Conservation (phyloP, 2,797 vertebrate genomes). For the Epinephelus awoara region DNA sequence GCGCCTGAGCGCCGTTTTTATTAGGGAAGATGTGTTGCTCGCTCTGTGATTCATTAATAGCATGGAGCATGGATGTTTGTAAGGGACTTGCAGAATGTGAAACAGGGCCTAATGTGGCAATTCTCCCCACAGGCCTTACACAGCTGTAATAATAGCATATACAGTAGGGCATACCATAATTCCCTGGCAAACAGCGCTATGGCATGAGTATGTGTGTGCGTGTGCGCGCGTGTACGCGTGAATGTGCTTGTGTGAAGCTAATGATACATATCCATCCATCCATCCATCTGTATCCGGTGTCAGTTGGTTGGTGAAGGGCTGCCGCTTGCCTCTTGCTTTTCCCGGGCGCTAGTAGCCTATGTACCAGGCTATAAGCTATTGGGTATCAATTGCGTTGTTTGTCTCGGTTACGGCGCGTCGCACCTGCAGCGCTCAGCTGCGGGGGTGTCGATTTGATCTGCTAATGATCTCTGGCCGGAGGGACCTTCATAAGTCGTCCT, state of each 20-base stretch:
- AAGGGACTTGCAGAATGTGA: conserved; percentile 10
- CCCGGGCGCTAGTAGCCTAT: conserved; percentile 1
- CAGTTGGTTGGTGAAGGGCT: conserved; percentile 27
- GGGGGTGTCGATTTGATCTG: conserved; percentile 49
- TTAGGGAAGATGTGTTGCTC: conserved; percentile 40
- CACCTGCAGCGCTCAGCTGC: conserved; percentile 60
- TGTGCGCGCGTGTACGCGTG: conserved; percentile 1
- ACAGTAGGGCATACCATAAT: conserved; percentile 57
- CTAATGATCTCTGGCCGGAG: conserved; percentile 48
- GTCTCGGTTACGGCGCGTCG: conserved; percentile 51
- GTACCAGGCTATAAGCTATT: conserved; percentile 14
- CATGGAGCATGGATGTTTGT: conserved; percentile 2
- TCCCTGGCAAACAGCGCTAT: conserved; percentile 53
- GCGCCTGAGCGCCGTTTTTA: conserved; percentile 36
- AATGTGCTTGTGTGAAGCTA: conserved; percentile 32
- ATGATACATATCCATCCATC: conserved; percentile 56
- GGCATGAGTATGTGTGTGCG: conserved; percentile 50
- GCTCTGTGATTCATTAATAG: conserved; percentile 26
- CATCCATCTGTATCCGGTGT: conserved; percentile 38
- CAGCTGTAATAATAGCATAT: conserved; percentile 38
- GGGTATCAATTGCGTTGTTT: conserved; percentile 49
- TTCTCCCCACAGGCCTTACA: conserved; percentile 51
- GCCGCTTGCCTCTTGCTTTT: conserved; percentile 22
- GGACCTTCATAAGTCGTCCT: conserved; percentile 54
- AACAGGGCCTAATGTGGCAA: conserved; percentile 45